A percentile compares a stretch with the other conserved stretches of the same genome.
phyloP scores from a whole-genome alignment of 2,113 vertebrate genomes.

The Sialia sialis region DNA sequence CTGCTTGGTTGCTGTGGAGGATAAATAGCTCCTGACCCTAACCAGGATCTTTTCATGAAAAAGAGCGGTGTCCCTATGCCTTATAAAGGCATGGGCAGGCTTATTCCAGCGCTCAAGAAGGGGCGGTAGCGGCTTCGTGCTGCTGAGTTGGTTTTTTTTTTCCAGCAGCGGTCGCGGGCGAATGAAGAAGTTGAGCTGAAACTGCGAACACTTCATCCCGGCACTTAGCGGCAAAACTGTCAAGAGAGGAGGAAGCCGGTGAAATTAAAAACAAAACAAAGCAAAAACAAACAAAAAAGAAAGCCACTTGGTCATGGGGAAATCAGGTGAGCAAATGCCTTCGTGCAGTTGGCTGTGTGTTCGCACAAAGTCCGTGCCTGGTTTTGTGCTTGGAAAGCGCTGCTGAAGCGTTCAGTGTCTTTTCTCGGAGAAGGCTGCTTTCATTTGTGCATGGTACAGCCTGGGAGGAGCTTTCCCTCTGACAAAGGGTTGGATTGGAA shows the following conservation, averaged over 20 bases:
- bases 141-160: neutral
- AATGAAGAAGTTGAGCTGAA: neutral
- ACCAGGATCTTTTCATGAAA: constrained; percentile 15
- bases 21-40: constrained; percentile 51
- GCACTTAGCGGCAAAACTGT: neutral
- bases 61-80: constrained; percentile 3
- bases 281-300: neutral
- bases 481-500: neutral
- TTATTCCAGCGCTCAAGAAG: constrained; percentile 8
- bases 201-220: neutral
- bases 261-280: neutral
- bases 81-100: constrained; percentile 67
- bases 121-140: neutral
- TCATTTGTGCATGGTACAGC: neutral
- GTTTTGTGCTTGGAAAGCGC: neutral
- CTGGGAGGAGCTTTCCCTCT: constrained; percentile 18
- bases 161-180: neutral
- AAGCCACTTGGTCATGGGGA: constrained; percentile 45
- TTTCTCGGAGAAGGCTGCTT: neutral
- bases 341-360: neutral
- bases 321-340: constrained; percentile 61
- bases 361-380: neutral
- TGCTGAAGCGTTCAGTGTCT: neutral
- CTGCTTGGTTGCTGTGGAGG: constrained; percentile 39
- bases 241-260: neutral